These are phyloP conservation scores for Chaetodon auriga DNA, from an alignment of 2,113 vertebrate species.

Conservation along the genomic window DNA sequence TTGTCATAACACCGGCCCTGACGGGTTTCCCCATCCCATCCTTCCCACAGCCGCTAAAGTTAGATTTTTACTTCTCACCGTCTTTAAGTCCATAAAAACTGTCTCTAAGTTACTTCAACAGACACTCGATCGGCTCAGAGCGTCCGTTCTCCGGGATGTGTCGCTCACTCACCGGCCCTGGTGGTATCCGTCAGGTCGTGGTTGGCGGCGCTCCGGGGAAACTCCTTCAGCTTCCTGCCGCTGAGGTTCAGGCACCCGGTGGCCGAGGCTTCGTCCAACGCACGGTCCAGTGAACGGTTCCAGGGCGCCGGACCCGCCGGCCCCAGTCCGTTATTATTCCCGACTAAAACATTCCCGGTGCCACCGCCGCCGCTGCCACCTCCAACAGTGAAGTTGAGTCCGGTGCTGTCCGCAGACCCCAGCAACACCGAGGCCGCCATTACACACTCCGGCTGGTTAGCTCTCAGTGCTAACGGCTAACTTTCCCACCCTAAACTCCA, in stretches of 20 bases:
- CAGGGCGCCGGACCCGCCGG: conserved; percentile 87
- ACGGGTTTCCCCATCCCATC: conserved; percentile 11
- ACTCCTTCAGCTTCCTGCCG: conserved; percentile 99
- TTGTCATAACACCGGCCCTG: conserved; percentile 47
- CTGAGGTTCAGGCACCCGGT: conserved; percentile 93
- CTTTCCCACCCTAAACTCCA: conserved; percentile 73
- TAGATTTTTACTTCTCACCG: background rate
- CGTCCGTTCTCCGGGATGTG: background rate
- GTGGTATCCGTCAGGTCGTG: conserved; percentile 98
- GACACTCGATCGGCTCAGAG: rapidly evolving
- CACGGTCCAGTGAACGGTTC: conserved; percentile 94
- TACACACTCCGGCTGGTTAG: conserved; percentile 81
- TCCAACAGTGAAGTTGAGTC: conserved; percentile 76
- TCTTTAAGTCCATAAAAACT: background rate
- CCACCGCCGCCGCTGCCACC: conserved; percentile 36
- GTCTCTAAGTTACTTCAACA: rapidly evolving
- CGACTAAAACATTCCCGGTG: conserved; percentile 59
- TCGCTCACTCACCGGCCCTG: conserved; percentile 88
- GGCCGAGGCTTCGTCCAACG: conserved; percentile 93
- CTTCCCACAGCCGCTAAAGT: background rate
- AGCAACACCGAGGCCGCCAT: conserved; percentile 92
- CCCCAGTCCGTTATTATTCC: conserved; percentile 75
- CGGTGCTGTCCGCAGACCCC: conserved; percentile 85
- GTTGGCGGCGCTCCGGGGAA: conserved; percentile 92
- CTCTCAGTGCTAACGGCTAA: conserved; percentile 76